Evolutionary conservation across 2,888 invertebrate species (phyloP).

Genomic region (Lasioglossum pauxillum): DNA sequence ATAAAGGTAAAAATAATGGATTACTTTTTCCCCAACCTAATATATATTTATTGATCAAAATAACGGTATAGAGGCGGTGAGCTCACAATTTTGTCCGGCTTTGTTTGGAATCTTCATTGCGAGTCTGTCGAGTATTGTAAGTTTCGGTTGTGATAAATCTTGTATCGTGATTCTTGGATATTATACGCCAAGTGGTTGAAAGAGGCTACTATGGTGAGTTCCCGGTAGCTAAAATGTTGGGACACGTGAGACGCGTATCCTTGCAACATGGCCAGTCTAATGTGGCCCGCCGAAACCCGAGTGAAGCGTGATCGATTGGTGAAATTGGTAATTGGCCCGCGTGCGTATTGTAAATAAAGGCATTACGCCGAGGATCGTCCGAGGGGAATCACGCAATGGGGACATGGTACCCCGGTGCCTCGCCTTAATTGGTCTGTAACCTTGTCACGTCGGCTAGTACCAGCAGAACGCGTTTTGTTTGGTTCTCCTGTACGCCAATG

Average conservation of each 20-base stretch:
- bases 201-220: not conserved
- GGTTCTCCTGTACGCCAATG: slow-evolving; percentile 25
- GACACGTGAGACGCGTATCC: not conserved
- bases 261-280: not conserved
- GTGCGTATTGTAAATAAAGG: slow-evolving; percentile 47
- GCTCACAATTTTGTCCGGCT: too few species aligned
- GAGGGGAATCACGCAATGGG: slow-evolving; percentile 54
- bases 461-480: slow-evolving; percentile 21
- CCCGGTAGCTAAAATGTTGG: not conserved
- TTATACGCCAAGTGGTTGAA: not conserved
- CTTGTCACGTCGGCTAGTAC: slow-evolving; percentile 49
- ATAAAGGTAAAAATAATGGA: too few species aligned
- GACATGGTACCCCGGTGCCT: slow-evolving; percentile 42
- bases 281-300: not conserved
- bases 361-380: slow-evolving; percentile 24
- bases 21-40: too few species aligned
- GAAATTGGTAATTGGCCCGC: slow-evolving; percentile 42
- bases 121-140: not conserved
- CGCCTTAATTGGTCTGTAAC: slow-evolving; percentile 61
- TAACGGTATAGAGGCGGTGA: too few species aligned
- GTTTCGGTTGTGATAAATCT: not conserved
- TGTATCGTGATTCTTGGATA: not conserved
- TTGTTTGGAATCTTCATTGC: too few species aligned
- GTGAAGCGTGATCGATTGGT: not conserved
- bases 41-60: too few species aligned